These are phyloP conservation scores for Hyposoter didymator DNA, from an alignment of 2,888 invertebrate genomes.

Conservation along the genomic window DNA sequence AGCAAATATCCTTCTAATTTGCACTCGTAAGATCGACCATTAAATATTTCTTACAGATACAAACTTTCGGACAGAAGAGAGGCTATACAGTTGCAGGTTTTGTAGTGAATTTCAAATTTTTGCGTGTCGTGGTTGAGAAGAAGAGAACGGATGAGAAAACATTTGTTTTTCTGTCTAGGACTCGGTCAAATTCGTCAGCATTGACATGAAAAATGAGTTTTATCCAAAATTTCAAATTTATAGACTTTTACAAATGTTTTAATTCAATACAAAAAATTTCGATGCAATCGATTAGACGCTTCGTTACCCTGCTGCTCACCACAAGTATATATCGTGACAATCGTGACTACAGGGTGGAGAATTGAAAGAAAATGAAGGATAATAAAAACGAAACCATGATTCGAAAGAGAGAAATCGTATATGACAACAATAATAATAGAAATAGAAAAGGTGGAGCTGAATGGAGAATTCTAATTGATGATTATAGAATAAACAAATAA, in stretches of 20 bases:
- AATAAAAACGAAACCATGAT: constrained; percentile 53
- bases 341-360: constrained; percentile 69
- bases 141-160: constrained; percentile 62
- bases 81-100: constrained; percentile 69
- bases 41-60: neutral
- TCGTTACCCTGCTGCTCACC: constrained; percentile 64
- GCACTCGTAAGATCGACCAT: neutral
- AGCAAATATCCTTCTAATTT: neutral
- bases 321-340: constrained; percentile 68
- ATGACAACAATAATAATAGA: constrained; percentile 50
- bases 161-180: constrained; percentile 17
- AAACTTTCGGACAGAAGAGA: constrained; percentile 46
- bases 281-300: constrained; percentile 8
- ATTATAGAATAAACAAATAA: constrained; percentile 46
- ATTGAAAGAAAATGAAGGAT: constrained; percentile 46
- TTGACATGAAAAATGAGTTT: neutral
- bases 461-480: constrained; percentile 37
- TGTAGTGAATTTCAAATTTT: constrained; percentile 69
- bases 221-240: constrained; percentile 3
- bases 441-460: constrained; percentile 41
- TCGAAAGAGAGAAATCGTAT: constrained; percentile 56
- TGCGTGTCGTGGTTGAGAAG: constrained; percentile 71
- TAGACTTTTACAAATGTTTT: neutral
- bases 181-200: neutral
- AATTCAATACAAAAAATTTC: neutral